Conservation (phyloP, 2,797 vertebrate species). For the Hemibagrus guttatus region DNA sequence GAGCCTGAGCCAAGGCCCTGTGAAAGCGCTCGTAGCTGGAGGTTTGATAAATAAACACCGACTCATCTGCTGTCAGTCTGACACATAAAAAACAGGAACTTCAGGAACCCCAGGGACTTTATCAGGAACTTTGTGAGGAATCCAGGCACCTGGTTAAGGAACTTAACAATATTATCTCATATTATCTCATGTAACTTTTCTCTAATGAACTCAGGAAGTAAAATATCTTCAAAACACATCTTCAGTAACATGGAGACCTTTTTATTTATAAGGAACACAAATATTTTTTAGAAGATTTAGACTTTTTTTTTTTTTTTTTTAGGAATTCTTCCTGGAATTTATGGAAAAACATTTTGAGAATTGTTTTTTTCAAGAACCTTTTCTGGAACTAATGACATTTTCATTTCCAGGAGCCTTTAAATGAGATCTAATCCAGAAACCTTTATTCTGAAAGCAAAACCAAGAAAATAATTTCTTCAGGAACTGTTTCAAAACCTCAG, state of each 20-base stretch:
- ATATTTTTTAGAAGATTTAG: not conserved
- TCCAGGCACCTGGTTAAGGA: not conserved
- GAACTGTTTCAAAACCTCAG: not conserved
- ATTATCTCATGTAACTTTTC: not conserved
- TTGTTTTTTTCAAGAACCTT: not conserved
- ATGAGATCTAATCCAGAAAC: not conserved
- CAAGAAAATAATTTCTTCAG: not conserved
- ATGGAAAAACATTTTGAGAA: not conserved
- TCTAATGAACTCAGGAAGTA: not conserved
- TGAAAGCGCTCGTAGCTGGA: not conserved
- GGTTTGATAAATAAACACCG: not conserved
- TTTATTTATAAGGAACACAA: not conserved
- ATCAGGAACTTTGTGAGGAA: not conserved
- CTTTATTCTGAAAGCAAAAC: not conserved
- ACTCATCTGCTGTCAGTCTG: not conserved
- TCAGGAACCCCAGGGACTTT: not conserved
- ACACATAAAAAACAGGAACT: not conserved
- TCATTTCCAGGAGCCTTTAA: not conserved
- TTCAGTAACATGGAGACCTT: not conserved
- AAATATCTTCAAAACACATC: not conserved
- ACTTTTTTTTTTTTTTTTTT: not conserved
- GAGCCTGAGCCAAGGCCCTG: not conserved
- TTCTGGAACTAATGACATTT: not conserved
- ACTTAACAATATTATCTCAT: not conserved
- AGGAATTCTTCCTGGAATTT: not conserved